Evolutionary conservation across 1,140 invertebrate genomes (phyloP), one percentile per base, ranked within the genome.

Genomic region (Drosophila parvula): DNA sequence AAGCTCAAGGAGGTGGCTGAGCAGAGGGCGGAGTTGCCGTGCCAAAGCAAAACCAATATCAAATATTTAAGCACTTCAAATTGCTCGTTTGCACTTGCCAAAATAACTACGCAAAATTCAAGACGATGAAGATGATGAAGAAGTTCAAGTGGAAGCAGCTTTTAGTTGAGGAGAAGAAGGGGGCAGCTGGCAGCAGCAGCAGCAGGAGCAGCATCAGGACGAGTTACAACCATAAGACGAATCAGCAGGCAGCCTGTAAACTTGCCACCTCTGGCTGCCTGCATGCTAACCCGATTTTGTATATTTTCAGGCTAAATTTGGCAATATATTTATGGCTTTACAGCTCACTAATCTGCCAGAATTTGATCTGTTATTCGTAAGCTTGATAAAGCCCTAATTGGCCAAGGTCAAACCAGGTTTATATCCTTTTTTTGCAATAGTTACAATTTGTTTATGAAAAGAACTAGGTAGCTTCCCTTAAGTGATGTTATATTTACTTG

Each of bases 11-110:
- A 22, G 18, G 14, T 14, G 36, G 34, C 41, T 14, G 27, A 14
- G 12, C 6, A 10, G 57, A 22, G 22, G 22, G 22, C 22, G 22
- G 27, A 57, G 27, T 27, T 65, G 62, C 47, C 28, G 67, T 53
- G 62, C 55, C 69, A 78, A 68, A 74, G 75, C 79, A 78, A 85
- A 86, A 82, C 83, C 83, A 88, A 86, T 86, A 88, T 88, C 79
- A 88, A 88, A 88, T 88, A 88, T 88, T 88, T 88, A 88, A 88
- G 77, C 84, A 83, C 83, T 88, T 83, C 71, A 88, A 88, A 88
- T 88, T 88, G 83, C 83, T 88, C 84, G 83, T 88, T 88, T 88
- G 83, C 83, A 88, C 83, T 88, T 83, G 78, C 84, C 79, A 88
- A 88, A 88, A 88, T 88, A 88, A 83, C 83, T 83, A 83, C 83